Evolutionary conservation across 2,113 vertebrate species (phyloP).

Genomic region (Salminus brasiliensis): DNA sequence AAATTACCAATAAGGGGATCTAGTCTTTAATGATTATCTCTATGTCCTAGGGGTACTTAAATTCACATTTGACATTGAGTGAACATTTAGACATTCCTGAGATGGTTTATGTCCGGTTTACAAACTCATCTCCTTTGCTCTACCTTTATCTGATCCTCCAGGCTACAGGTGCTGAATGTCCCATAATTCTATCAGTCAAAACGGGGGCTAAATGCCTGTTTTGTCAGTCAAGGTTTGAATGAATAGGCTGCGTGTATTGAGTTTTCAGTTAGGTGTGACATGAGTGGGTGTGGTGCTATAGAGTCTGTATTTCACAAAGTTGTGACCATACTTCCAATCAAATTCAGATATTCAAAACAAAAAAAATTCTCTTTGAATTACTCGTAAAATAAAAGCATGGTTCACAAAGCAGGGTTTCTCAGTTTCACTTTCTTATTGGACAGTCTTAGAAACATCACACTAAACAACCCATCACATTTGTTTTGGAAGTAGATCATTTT

Average conservation of each 20-base stretch:
- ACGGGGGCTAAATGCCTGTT: not conserved
- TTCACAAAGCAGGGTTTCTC: too few relatives aligned
- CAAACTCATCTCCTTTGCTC: not conserved
- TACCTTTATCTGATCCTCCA: not conserved
- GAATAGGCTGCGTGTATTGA: not conserved
- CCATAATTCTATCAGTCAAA: not conserved
- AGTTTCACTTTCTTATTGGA: too few relatives aligned
- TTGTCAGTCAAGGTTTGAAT: not conserved
- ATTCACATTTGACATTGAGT: not conserved
- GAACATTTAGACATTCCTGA: not conserved
- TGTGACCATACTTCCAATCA: too few relatives aligned
- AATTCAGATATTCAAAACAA: too few relatives aligned
- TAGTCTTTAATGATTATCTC: not conserved
- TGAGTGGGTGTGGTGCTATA: not conserved
- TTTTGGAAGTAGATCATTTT: too few relatives aligned
- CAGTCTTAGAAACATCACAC: too few relatives aligned
- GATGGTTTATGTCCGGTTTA: not conserved
- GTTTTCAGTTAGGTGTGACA: not conserved
- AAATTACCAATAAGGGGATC: not conserved
- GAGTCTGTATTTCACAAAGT: too few relatives aligned
- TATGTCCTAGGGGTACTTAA: not conserved
- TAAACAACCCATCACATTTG: too few relatives aligned
- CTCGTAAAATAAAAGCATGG: too few relatives aligned
- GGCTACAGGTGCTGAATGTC: not conserved
- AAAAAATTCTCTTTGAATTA: too few relatives aligned